Conservation (phyloP, 2,113 vertebrate genomes). For the Microcebus jonahi region DNA sequence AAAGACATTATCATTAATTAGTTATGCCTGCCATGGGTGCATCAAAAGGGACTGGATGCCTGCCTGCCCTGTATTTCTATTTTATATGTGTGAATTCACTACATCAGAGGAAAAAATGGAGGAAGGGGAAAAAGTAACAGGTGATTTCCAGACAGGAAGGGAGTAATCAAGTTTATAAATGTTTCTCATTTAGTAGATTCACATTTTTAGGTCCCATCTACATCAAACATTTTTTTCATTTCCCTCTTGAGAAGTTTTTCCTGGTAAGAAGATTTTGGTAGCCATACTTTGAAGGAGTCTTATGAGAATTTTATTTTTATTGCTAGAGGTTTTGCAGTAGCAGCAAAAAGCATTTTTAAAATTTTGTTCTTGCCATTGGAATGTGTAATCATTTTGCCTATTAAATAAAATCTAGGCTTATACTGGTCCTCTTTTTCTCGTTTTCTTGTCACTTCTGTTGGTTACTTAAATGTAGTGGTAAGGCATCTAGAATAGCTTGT, state of each 20-base stretch:
- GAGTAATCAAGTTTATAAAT: slow-evolving; percentile 53
- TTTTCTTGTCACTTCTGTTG: slow-evolving; percentile 30
- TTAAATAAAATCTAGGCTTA: slow-evolving; percentile 8
- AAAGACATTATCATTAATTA: neutral
- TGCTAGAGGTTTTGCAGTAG: slow-evolving; percentile 50
- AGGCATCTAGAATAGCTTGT: neutral
- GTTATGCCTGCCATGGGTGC: neutral
- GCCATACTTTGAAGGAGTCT: slow-evolving; percentile 42
- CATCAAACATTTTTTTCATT: slow-evolving; percentile 42
- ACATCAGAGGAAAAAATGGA: neutral
- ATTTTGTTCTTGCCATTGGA: slow-evolving; percentile 58
- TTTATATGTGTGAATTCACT: neutral
- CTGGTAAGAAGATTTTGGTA: slow-evolving; percentile 53
- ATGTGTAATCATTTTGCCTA: slow-evolving; percentile 42
- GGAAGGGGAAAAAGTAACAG: slow-evolving; percentile 4
- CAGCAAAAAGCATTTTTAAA: slow-evolving; percentile 57
- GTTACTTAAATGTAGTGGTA: neutral
- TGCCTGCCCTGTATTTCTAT: neutral
- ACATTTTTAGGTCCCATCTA: slow-evolving; percentile 21
- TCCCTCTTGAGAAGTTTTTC: slow-evolving; percentile 53
- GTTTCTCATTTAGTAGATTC: slow-evolving; percentile 53
- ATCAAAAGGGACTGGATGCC: neutral
- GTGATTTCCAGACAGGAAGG: slow-evolving; percentile 31
- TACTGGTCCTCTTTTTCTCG: neutral
- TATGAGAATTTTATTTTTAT: slow-evolving; percentile 62